Evolutionary conservation across 1,140 invertebrate genomes (phyloP).

Genomic region (Sycophila sp.): DNA sequence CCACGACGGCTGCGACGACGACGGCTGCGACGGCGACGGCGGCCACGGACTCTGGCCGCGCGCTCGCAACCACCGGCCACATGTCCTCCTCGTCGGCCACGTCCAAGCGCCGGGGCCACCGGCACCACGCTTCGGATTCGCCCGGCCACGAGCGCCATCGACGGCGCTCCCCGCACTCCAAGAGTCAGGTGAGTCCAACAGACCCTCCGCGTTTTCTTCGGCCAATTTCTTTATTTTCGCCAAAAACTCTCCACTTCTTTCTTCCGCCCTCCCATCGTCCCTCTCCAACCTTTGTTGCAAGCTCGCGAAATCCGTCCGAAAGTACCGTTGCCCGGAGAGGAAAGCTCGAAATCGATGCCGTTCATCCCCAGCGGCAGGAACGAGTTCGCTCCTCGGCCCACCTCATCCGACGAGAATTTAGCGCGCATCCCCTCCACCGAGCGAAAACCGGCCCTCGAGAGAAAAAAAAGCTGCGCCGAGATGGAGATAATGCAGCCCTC

Average conservation of each 20-base stretch:
- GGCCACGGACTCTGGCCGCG: constrained; percentile 47
- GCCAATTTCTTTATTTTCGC: constrained; percentile 3
- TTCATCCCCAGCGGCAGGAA: too few relatives aligned
- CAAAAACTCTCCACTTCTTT: constrained; percentile 3
- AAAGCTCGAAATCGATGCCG: too few relatives aligned
- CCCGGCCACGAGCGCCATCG: constrained; percentile 42
- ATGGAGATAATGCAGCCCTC: too few relatives aligned
- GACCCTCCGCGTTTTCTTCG: neutral
- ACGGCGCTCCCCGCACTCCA: constrained; percentile 38
- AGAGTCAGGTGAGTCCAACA: constrained; percentile 59
- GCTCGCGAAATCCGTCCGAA: too few relatives aligned
- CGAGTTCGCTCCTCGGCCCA: too few relatives aligned
- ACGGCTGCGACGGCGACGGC: constrained; percentile 63
- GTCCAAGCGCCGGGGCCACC: constrained; percentile 45
- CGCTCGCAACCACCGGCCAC: neutral
- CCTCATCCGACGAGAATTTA: neutral
- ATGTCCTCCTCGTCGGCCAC: too few relatives aligned
- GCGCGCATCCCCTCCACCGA: too few relatives aligned
- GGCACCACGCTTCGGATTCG: constrained; percentile 55
- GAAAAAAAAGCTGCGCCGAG: too few relatives aligned
- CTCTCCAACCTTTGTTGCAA: neutral
- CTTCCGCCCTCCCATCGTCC: neutral
- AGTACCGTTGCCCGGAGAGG: too few relatives aligned
- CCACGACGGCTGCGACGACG: constrained; percentile 46
- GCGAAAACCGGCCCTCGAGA: neutral